Conservation (phyloP, 2,113 vertebrate species). For the Pterocles burchelli region DNA sequence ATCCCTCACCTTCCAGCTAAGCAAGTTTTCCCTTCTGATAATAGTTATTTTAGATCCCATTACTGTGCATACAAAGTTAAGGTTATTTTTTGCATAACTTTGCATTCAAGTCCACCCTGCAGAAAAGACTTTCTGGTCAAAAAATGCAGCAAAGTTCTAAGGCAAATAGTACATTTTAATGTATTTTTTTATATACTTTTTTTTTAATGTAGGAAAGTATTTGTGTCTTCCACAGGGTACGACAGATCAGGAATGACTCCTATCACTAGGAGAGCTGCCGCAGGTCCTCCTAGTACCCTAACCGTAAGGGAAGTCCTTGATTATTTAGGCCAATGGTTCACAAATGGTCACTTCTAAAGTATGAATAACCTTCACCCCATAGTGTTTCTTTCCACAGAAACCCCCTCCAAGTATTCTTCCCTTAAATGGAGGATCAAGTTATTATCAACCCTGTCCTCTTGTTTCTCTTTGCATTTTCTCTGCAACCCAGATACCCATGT, state of each 20-base stretch:
- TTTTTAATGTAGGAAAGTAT: background rate
- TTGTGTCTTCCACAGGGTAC: background rate
- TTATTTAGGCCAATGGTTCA: background rate
- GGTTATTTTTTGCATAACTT: background rate
- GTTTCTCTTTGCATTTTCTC: background rate
- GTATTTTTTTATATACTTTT: background rate
- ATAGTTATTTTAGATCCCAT: slow-evolving; percentile 32
- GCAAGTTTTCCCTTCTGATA: slow-evolving; percentile 16
- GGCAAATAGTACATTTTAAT: background rate
- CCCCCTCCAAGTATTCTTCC: background rate
- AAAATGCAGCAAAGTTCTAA: background rate
- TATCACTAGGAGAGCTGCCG: background rate
- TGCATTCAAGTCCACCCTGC: background rate
- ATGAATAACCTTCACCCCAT: background rate
- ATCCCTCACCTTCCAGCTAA: background rate
- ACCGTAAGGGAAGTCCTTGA: background rate
- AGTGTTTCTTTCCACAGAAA: background rate
- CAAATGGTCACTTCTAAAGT: background rate
- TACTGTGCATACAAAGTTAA: slow-evolving; percentile 3
- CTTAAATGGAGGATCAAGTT: background rate
- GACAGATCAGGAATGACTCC: background rate
- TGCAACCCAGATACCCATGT: background rate
- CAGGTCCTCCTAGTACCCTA: background rate
- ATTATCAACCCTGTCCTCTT: background rate
- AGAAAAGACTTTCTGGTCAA: background rate